Conservation (phyloP, 2,113 vertebrate species). For the Colistium nudipinnis region DNA sequence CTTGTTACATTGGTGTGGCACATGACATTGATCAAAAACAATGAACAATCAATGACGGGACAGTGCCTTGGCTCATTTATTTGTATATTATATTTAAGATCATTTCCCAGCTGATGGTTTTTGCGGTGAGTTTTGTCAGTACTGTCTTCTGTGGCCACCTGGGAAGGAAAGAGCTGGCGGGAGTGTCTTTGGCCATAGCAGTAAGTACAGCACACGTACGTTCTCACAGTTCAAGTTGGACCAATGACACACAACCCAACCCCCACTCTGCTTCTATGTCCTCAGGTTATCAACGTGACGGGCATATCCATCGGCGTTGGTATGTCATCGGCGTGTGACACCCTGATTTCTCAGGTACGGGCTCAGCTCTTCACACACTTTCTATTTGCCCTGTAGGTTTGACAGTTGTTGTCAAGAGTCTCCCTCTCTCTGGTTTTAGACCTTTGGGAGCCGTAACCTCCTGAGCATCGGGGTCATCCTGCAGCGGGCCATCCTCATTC, state of each 20-base stretch:
- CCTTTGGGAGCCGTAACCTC: slow-evolving; percentile 86
- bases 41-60: not conserved
- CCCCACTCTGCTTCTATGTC: slow-evolving; percentile 5
- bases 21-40: not conserved
- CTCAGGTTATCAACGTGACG: slow-evolving; percentile 89
- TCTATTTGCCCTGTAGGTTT: not conserved
- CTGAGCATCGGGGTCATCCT: slow-evolving; percentile 88
- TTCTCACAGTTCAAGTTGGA: not conserved
- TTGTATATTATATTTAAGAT: slow-evolving; percentile 69
- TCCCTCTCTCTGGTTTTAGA: slow-evolving; percentile 72
- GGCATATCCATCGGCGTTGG: slow-evolving; percentile 89
- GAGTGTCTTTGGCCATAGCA: slow-evolving; percentile 85
- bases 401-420: not conserved
- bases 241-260: not conserved
- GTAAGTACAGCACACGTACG: slow-evolving; percentile 75
- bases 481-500: slow-evolving; percentile 85
- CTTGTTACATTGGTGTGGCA: not conserved
- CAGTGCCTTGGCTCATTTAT: too few relatives aligned
- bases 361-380: not conserved
- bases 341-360: slow-evolving; percentile 92
- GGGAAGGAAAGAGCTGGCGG: slow-evolving; percentile 87
- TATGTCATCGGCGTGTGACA: slow-evolving; percentile 90
- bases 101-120: slow-evolving; percentile 84
- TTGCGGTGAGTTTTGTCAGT: slow-evolving; percentile 87
- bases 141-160: slow-evolving; percentile 94